Percentiles rank a stretch among this genome's conserved stretches.
phyloP scores from a whole-genome alignment of 2,888 invertebrate species.

The Exocentrus adspersus region DNA sequence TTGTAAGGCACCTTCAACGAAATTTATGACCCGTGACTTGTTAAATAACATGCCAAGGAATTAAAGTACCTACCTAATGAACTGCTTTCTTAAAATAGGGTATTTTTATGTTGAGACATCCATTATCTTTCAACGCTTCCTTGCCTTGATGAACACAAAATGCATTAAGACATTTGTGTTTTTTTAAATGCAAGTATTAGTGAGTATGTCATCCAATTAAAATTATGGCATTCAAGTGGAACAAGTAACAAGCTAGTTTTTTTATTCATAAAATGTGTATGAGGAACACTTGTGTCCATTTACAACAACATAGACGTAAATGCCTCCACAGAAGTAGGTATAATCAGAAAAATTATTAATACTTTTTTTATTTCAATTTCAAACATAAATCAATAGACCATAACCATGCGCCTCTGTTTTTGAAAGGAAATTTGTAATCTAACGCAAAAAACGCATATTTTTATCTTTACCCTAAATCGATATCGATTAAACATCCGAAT shows the following conservation, averaged over 20 bases:
- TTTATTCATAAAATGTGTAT: no score
- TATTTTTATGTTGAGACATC: slow-evolving; percentile 6
- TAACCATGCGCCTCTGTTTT: no score
- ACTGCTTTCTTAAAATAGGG: neutral
- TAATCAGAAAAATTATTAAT: no score
- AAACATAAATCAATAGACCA: no score
- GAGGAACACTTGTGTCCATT: no score
- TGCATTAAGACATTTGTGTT: neutral
- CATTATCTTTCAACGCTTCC: slow-evolving; percentile 12
- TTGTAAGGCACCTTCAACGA: neutral
- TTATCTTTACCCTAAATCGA: no score
- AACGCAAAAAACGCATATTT: no score
- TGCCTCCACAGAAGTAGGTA: no score
- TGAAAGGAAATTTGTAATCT: no score
- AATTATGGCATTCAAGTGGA: neutral
- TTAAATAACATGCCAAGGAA: neutral
- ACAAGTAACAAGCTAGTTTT: neutral
- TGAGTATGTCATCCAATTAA: neutral
- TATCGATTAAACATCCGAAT: no score
- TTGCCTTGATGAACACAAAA: slow-evolving; percentile 3
- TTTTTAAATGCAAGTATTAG: neutral
- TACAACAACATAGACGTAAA: no score
- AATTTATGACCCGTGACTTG: slow-evolving; percentile 14
- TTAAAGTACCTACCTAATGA: neutral
- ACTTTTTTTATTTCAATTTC: no score